phyloP scores from a whole-genome alignment of 2,113 vertebrate species.

The Oxygymnocypris stewartii region DNA sequence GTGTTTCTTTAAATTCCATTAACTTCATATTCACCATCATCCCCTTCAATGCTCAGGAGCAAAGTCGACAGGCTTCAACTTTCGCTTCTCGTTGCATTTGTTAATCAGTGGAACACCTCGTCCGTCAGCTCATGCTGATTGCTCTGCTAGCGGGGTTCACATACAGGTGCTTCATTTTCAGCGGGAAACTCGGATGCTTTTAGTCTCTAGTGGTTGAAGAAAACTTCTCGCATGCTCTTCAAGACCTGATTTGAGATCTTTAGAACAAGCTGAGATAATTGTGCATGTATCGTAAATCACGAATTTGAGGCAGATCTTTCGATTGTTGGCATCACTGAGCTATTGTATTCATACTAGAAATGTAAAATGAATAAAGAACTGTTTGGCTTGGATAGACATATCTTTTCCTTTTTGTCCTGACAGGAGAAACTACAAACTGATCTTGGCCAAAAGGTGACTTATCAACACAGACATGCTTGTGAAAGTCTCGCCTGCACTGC shows the following conservation, averaged over 20 bases:
- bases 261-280: background rate
- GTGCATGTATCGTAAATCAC: background rate
- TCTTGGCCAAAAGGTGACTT: conserved; percentile 13
- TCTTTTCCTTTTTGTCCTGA: background rate
- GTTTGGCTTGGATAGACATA: background rate
- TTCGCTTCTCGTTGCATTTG: background rate
- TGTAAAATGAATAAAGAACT: background rate
- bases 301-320: background rate
- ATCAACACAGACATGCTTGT: conserved; percentile 15
- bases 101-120: conserved; percentile 4
- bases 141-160: background rate
- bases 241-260: background rate
- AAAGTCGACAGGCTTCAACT: conserved; percentile 4
- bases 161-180: conserved; percentile 23
- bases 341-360: background rate
- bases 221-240: background rate
- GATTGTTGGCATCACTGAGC: background rate
- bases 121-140: background rate
- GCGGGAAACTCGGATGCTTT: background rate
- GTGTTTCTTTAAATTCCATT: conserved; percentile 39
- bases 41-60: conserved; percentile 8
- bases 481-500: background rate
- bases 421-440: background rate
- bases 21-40: conserved; percentile 5
- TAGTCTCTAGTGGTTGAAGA: background rate